Conservation (phyloP, 30 jellyfish, hydroid and myxozoan genomes). For the Hydra vulgaris region DNA sequence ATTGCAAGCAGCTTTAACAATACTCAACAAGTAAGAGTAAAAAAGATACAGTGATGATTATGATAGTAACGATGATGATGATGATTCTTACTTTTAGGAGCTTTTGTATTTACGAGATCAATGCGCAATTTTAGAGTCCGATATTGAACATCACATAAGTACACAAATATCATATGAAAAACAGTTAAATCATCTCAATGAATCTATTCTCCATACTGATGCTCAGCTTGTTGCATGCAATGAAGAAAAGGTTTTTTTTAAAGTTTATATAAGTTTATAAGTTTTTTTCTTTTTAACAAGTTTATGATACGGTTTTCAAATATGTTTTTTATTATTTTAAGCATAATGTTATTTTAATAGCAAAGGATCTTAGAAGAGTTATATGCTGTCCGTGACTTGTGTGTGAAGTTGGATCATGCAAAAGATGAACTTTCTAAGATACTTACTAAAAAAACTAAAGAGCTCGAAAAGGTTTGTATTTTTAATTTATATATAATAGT, state of each 20-base stretch:
- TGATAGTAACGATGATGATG: too few species aligned
- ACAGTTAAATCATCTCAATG: slow-evolving; percentile 61
- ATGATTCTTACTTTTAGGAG: too few species aligned
- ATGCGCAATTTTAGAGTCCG: slow-evolving; percentile 61
- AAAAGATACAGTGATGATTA: too few species aligned
- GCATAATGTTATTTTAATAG: slow-evolving; percentile 22
- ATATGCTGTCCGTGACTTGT: slow-evolving; percentile 76
- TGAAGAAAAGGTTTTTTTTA: slow-evolving; percentile 59
- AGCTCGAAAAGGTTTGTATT: slow-evolving; percentile 46
- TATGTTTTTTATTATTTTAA: background rate
- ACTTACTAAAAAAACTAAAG: slow-evolving; percentile 55
- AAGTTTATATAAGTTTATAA: background rate
- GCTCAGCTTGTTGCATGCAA: slow-evolving; percentile 52
- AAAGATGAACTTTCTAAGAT: slow-evolving; percentile 68
- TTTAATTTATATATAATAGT: background rate
- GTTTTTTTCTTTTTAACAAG: background rate
- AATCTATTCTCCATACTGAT: slow-evolving; percentile 57
- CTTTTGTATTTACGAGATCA: slow-evolving; percentile 41
- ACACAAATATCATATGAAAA: slow-evolving; percentile 76
- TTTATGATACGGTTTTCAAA: too few species aligned
- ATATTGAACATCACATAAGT: slow-evolving; percentile 71
- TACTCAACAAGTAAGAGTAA: background rate
- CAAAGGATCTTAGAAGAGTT: slow-evolving; percentile 64
- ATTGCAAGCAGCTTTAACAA: background rate
- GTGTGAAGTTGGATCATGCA: slow-evolving; percentile 85